These are phyloP conservation scores for Amblyraja radiata DNA, from an alignment of 2,797 vertebrate species.

Conservation along the genomic window DNA sequence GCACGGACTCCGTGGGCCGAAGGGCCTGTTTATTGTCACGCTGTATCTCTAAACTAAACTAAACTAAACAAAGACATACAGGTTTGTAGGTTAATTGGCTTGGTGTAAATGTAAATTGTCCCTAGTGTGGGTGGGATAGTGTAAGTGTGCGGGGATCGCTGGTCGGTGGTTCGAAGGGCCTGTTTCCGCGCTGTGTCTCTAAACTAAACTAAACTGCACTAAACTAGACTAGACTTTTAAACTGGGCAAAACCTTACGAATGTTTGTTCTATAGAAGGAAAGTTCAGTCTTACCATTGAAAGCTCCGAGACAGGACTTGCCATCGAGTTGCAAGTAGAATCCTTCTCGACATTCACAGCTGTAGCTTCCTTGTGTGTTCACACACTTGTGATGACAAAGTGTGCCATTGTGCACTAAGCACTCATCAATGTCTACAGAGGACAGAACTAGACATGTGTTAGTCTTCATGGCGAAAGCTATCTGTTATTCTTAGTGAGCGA, in stretches of 20 bases:
- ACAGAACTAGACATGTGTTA: background rate
- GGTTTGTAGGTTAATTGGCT: no score
- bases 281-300: constrained; percentile 55
- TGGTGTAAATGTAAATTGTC: no score
- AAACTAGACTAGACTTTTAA: background rate
- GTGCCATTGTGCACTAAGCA: constrained; percentile 52
- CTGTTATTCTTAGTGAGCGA: no score
- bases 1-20: no score
- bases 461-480: background rate
- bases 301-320: constrained; percentile 55
- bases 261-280: background rate
- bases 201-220: no score
- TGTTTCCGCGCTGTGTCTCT: no score
- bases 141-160: no score
- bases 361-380: constrained; percentile 65
- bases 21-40: no score
- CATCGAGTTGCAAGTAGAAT: constrained; percentile 57
- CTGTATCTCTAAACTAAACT: no score
- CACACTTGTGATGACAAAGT: constrained; percentile 62
- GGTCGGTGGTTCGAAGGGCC: no score
- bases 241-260: background rate
- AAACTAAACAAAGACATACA: no score
- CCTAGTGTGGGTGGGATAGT: no score
- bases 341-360: constrained; percentile 57
- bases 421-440: constrained; percentile 61